Evolutionary conservation across 2,888 invertebrate genomes (phyloP).

Genomic region (Myathropa florea): DNA sequence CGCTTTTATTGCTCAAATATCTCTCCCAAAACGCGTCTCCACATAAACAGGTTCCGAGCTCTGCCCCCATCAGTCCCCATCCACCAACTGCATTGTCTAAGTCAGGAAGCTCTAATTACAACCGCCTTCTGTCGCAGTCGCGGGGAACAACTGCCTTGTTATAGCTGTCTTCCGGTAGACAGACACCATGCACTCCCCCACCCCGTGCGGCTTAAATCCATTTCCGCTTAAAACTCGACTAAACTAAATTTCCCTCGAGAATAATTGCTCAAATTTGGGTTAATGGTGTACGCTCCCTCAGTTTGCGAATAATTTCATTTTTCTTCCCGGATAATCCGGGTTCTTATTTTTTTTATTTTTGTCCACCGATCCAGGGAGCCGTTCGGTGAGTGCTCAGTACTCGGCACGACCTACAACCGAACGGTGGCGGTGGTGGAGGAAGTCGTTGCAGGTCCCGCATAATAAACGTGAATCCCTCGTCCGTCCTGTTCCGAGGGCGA

Average conservation of each 20-base stretch:
- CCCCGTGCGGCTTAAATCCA: conserved; percentile 9
- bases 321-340: conserved; percentile 49
- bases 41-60: not conserved
- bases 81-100: not conserved
- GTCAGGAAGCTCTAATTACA: conserved; percentile 38
- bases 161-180: conserved; percentile 22
- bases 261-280: conserved; percentile 69
- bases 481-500: conserved; percentile 1
- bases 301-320: conserved; percentile 63
- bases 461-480: conserved; percentile 48
- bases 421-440: not conserved
- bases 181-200: not conserved
- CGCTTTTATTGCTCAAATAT: not conserved
- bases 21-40: not conserved
- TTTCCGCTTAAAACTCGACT: conserved; percentile 52
- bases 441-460: conserved; percentile 57
- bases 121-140: conserved; percentile 1
- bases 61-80: not conserved
- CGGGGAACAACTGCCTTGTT: conserved; percentile 26
- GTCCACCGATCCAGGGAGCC: not conserved
- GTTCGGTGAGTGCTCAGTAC: not conserved
- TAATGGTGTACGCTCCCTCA: conserved; percentile 60
- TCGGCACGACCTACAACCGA: conserved; percentile 5
- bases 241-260: conserved; percentile 54
- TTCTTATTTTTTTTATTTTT: conserved; percentile 2